phyloP scores from a whole-genome alignment of 1,140 invertebrate genomes.

The Drosophila malerkotliana region DNA sequence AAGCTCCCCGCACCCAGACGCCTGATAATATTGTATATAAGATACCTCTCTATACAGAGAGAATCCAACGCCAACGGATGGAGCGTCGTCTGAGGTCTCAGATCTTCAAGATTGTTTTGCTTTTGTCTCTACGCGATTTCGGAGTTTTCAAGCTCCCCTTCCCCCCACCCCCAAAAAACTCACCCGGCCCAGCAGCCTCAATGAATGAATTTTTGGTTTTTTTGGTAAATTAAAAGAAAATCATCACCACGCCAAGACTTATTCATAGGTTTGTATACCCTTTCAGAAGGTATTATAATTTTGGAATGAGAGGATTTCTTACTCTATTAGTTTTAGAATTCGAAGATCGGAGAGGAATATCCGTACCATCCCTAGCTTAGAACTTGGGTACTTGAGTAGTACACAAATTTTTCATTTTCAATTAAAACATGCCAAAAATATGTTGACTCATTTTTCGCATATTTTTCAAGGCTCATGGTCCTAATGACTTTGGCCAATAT shows the following conservation, averaged over 20 bases:
- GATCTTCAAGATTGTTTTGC: constrained; percentile 30
- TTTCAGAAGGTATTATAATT: no score
- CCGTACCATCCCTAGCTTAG: no score
- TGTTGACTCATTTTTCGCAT: no score
- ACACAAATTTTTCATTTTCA: no score
- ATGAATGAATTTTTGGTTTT: constrained; percentile 7
- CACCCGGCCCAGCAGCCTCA: no score
- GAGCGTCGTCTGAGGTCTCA: constrained; percentile 24
- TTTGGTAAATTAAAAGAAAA: constrained; percentile 19
- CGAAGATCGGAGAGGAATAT: no score
- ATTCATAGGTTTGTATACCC: not conserved
- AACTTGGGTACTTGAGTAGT: no score
- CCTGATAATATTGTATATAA: not conserved
- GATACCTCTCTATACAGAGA: constrained; percentile 13
- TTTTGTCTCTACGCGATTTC: constrained; percentile 3
- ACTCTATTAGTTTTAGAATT: no score
- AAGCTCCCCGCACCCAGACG: constrained; percentile 54
- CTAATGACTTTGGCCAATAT: no score
- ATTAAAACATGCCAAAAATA: no score
- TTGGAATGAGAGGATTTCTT: no score
- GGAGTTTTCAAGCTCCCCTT: constrained; percentile 29
- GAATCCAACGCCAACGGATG: constrained; percentile 46
- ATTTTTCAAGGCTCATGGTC: no score
- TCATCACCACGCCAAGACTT: not conserved
- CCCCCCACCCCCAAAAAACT: not conserved